Base-by-base conservation (phyloP, 1,140 invertebrate genomes). In the Panagrolaimus sp. region DNA sequence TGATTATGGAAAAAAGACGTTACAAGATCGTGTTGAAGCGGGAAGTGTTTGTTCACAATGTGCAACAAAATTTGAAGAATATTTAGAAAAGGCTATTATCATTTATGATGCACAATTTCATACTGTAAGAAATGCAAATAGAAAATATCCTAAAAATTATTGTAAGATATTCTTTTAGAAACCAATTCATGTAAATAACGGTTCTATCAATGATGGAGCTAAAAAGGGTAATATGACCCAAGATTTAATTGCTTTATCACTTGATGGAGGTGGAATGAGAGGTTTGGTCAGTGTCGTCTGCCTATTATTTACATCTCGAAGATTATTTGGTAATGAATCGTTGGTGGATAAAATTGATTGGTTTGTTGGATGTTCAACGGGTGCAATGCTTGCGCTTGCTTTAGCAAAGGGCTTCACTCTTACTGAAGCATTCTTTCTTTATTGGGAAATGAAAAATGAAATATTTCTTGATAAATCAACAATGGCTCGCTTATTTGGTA, bases 381-480 rank as follows among this genome's bases (percentile, higher is more conserved):
- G 78, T 58, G 76, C 77, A 14, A 78, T 80, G 68, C 71, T 80
- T 5, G 73, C 78, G 14, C 69, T 80, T 7, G 73, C 76, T 14
- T 52, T 80, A 32, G 78, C 76, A 5, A 80, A 78, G 32, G 79
- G 79, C 17, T 65, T 67, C 17, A 63, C 75, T 12, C 70, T 79
- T 21, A 75, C 58, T 12, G 76, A 79, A n/a, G 70, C 72, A 28
- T 79, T 79, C 70, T 81, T 79, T 46, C 65, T 73, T n/a, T 79
- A 79, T 48, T 79, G 78, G 78, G 75, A 79, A 47, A 79, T 79
- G 78, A 79, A 79, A 63, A 72, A 68, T 55, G 68, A 75, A 43
- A 79, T 79, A 9, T 79, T 79, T 48, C 65, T 80, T n/a, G 79
- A 82, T 48, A 78, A 74, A 63, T 73, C 70, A 24, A 79, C 78